Percentiles rank a stretch among this genome's conserved stretches.
These are phyloP conservation scores for Oceanites oceanicus DNA, from an alignment of 2,113 vertebrate genomes.

Conservation along the genomic window DNA sequence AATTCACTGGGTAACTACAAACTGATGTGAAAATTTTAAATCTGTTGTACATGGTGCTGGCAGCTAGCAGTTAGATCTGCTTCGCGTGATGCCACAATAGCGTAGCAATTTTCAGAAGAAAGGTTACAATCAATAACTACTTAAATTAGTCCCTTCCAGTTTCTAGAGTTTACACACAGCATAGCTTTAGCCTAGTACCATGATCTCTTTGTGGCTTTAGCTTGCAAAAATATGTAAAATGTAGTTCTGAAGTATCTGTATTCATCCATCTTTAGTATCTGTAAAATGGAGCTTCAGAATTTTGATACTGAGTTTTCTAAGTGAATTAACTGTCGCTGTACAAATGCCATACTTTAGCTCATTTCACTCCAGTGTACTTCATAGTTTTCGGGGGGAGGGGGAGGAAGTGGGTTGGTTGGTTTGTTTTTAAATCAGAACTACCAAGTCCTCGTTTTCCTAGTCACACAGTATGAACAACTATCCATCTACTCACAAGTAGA, in stretches of 20 bases:
- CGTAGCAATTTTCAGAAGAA: neutral
- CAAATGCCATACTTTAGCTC: neutral
- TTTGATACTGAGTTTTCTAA: neutral
- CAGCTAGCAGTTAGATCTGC: neutral
- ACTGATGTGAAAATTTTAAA: neutral
- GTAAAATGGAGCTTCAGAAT: neutral
- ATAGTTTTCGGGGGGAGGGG: neutral
- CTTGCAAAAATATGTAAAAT: neutral
- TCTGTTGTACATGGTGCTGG: neutral
- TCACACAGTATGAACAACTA: neutral
- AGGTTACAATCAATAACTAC: neutral
- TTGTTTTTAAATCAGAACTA: neutral
- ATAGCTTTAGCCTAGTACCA: fast-evolving
- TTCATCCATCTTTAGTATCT: neutral
- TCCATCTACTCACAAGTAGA: neutral
- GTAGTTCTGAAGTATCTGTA: neutral
- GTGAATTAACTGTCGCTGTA: neutral
- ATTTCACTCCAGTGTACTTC: neutral
- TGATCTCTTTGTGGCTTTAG: neutral
- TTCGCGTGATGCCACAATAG: neutral
- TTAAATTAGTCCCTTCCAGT: neutral
- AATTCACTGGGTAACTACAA: neutral
- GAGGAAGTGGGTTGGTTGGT: too few species aligned
- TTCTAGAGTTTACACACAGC: neutral
- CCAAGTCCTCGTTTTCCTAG: neutral